Evolutionary conservation across 2,113 vertebrate genomes (phyloP).

Genomic region (Rhynchopsitta pachyrhyncha): DNA sequence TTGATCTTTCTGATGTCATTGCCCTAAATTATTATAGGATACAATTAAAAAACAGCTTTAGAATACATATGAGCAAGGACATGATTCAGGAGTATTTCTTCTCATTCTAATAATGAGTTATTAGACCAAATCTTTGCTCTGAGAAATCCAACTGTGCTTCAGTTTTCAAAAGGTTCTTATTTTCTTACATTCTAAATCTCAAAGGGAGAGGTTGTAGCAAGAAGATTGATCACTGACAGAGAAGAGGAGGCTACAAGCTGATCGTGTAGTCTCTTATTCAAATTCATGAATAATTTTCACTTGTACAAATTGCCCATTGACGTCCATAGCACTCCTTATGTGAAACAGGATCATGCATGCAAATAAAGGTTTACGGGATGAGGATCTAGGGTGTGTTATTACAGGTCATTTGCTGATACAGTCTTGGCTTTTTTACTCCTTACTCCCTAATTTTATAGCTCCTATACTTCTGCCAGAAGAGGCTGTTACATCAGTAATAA

Average conservation of each 20-base stretch:
- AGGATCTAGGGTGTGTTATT: background rate
- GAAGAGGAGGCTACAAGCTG: background rate
- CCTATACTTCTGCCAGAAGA: constrained; percentile 4
- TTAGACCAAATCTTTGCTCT: background rate
- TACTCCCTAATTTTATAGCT: constrained; percentile 9
- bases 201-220: background rate
- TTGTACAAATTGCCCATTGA: background rate
- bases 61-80: background rate
- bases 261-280: background rate
- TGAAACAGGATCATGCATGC: constrained; percentile 28
- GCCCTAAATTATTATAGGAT: constrained; percentile 7
- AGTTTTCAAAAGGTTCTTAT: background rate
- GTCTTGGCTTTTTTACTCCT: constrained; percentile 10
- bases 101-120: background rate
- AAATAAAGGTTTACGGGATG: constrained; percentile 10
- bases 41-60: background rate
- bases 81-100: constrained; percentile 9
- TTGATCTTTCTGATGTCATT: constrained; percentile 54
- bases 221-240: background rate
- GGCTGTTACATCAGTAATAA: constrained; percentile 38
- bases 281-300: constrained; percentile 54
- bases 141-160: constrained; percentile 1
- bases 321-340: background rate
- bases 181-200: background rate
- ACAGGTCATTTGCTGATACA: constrained; percentile 6